These are phyloP conservation scores for Coleophora flavipennella DNA, from an alignment of 2,888 invertebrate genomes.

Conservation along the genomic window DNA sequence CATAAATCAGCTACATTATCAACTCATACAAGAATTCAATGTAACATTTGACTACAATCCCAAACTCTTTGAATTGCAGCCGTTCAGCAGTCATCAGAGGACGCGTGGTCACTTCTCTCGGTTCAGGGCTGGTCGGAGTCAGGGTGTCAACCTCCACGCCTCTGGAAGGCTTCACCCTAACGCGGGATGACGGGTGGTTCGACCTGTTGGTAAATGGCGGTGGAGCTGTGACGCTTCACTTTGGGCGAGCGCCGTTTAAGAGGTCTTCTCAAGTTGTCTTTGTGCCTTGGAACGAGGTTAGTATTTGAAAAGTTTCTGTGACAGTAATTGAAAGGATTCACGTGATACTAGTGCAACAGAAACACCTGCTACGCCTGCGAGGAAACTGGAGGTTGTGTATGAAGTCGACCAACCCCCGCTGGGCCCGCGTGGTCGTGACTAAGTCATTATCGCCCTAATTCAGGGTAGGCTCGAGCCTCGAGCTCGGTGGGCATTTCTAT, in stretches of 20 bases:
- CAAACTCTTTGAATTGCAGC: conserved; percentile 66
- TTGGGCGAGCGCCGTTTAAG: conserved; percentile 92
- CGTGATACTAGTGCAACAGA: too few species aligned
- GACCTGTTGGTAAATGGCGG: conserved; percentile 99
- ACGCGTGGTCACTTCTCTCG: conserved; percentile 90
- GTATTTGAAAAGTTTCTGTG: conserved; percentile 9
- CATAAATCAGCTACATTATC: too few species aligned
- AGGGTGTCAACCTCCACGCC: conserved; percentile 94
- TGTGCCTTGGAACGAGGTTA: conserved; percentile 96
- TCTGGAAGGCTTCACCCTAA: conserved; percentile 96
- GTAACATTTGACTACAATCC: neutral
- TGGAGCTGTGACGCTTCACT: conserved; percentile 94
- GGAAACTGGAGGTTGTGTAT: too few species aligned
- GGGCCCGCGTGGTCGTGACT: too few species aligned
- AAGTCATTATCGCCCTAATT: too few species aligned
- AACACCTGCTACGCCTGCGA: too few species aligned
- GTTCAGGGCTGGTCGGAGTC: conserved; percentile 95
- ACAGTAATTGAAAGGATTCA: too few species aligned
- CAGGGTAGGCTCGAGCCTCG: too few species aligned
- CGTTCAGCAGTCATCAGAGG: conserved; percentile 98
- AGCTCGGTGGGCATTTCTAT: too few species aligned
- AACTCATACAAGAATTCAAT: too few species aligned
- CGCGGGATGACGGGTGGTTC: conserved; percentile 95
- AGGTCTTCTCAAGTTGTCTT: conserved; percentile 90
- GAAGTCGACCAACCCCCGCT: too few species aligned